Base-by-base conservation (phyloP, 2,888 invertebrate genomes). In the Drosophila greeni region DNA sequence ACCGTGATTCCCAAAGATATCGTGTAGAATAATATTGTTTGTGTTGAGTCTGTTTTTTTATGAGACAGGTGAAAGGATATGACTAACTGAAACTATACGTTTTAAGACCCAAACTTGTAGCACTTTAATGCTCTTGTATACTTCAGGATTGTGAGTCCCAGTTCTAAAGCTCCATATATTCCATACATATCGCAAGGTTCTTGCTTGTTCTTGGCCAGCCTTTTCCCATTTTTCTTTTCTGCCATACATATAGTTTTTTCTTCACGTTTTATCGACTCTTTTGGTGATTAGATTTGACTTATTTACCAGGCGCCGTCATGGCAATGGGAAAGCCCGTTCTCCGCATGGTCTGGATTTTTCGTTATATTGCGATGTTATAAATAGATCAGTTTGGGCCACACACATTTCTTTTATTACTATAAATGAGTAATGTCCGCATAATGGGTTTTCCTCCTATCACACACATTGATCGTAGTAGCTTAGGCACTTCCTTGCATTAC, bases 211-310 rank as follows among this genome's bases (percentile, higher is more conserved):
- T 45, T 14, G 43, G 12, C 43, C 11, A 18, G 16, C 9, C 6
- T 40, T 43, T 62, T 23, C 11, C 7, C 18, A 12, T 12, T 29
- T 18, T 45, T 29, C 18, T n/a, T 8, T 31, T 14, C 31, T 47
- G 24, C 23, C 31, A 16, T 18, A 23, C 33, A 18, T 31, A 26
- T 48, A 55, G 24, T 24, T 34, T 24, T 33, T 34, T 51, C 20
- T 51, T 62, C 20, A 43, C 26, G 33, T 56, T 68, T 67, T 67
- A 67, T 68, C 59, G 54, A 49, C 43, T 54, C 12, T 31, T 47
- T 47, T 31, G 31, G 53, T 45, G 67, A 67, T 67, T 68, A 67
- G 67, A 67, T 68, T 67, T 45, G 48, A 49, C 26, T 36, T 47
- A 16, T 47, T 31, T 18, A 65, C 24, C 33, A 16, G 33, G 7